Conservation (phyloP, 2,797 vertebrate species). For the Propithecus deckenii region DNA sequence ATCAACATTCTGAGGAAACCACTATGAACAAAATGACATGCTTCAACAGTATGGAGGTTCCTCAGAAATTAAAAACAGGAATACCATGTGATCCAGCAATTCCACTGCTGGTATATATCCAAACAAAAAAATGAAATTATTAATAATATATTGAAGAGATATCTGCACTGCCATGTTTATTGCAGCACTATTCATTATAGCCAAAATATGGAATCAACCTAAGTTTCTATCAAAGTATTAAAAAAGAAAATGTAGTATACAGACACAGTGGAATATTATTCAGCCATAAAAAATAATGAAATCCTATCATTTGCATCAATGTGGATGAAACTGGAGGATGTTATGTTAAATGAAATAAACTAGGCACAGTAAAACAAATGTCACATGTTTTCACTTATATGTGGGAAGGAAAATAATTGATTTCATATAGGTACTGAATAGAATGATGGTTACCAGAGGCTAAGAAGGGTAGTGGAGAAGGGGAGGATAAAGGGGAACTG, state of each 20-base stretch:
- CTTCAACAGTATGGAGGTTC: neutral
- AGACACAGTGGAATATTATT: neutral
- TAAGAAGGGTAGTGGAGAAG: neutral
- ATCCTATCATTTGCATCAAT: neutral
- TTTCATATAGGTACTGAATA: neutral
- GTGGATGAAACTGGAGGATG: neutral
- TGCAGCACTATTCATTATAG: neutral
- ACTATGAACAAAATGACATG: neutral
- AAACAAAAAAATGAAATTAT: neutral
- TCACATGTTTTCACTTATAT: neutral
- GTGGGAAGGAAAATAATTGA: neutral
- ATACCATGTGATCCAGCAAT: neutral
- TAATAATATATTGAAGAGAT: neutral
- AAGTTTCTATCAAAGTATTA: neutral
- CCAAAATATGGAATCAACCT: neutral
- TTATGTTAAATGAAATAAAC: neutral
- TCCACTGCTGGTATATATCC: neutral
- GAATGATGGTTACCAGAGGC: neutral
- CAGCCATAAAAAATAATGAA: neutral
- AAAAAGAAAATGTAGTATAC: neutral
- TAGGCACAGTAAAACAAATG: neutral
- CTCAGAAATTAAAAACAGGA: neutral
- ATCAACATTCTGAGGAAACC: neutral
- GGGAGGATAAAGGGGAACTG: neutral
- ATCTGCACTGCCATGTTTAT: neutral